phyloP scores from a whole-genome alignment of 2,797 vertebrate genomes.

The Nannoperca australis region DNA sequence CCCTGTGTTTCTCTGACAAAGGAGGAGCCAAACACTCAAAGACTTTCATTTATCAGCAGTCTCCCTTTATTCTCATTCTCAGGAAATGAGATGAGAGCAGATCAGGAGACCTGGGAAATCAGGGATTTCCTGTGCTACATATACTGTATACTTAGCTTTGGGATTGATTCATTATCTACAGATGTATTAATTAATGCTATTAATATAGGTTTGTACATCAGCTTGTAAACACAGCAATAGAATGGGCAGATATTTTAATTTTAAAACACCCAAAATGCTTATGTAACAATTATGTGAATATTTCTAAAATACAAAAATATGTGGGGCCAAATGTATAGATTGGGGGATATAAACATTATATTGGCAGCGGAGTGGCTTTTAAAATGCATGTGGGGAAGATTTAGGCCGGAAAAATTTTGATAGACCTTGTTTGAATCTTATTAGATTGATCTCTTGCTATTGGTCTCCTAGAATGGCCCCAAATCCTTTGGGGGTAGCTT shows the following conservation, averaged over 20 bases:
- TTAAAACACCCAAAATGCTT: not conserved
- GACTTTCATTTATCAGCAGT: slow-evolving; percentile 68
- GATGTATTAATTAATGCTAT: not conserved
- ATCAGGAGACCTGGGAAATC: slow-evolving; percentile 30
- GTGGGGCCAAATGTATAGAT: not conserved
- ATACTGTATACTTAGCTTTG: not conserved
- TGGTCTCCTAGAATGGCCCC: slow-evolving; percentile 52
- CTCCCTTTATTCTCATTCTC: slow-evolving; percentile 51
- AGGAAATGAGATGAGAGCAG: slow-evolving; percentile 54
- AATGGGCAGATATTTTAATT: not conserved
- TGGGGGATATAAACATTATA: not conserved
- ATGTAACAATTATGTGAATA: not conserved
- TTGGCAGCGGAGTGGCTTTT: not conserved
- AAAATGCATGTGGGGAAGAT: not conserved
- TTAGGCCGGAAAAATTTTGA: not conserved
- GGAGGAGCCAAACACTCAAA: slow-evolving; percentile 73
- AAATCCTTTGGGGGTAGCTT: slow-evolving; percentile 49
- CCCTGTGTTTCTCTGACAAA: slow-evolving; percentile 76
- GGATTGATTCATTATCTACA: not conserved
- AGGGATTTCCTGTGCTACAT: slow-evolving; percentile 33
- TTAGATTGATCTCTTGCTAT: slow-evolving; percentile 28
- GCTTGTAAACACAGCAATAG: slow-evolving; percentile 7
- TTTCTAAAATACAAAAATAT: not conserved
- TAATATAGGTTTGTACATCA: not conserved
- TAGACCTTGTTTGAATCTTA: slow-evolving; percentile 15